Percentiles rank a stretch among this genome's conserved stretches.
These are phyloP conservation scores for Bos indicus DNA, from an alignment of 2,113 vertebrate genomes.

Conservation along the genomic window DNA sequence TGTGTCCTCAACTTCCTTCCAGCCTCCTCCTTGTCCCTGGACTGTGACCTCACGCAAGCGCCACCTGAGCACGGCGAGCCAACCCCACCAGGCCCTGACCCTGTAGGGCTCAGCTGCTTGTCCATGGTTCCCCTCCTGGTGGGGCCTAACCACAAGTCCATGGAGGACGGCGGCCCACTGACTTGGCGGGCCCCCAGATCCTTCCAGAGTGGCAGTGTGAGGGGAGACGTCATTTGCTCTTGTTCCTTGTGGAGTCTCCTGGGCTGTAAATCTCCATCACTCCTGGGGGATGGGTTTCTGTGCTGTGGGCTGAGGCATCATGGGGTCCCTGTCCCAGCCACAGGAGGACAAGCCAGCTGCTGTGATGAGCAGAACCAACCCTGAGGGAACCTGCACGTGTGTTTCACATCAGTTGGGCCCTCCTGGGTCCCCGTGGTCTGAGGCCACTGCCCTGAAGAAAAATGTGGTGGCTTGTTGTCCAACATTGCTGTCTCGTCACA, in stretches of 20 bases:
- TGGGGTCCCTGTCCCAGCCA: background rate
- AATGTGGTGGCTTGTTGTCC: no score
- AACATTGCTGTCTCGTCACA: background rate
- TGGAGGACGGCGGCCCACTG: rapidly evolving
- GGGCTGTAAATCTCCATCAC: background rate
- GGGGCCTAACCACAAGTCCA: background rate
- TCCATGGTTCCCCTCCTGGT: background rate
- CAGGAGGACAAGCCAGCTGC: background rate
- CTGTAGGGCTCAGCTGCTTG: background rate
- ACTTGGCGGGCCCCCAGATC: background rate
- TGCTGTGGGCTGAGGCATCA: background rate
- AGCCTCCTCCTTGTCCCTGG: background rate
- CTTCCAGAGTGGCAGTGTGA: background rate
- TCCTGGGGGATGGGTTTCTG: background rate
- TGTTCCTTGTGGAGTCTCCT: background rate
- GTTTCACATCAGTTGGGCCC: background rate
- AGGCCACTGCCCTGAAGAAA: no score
- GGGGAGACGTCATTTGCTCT: background rate
- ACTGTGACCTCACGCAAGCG: background rate
- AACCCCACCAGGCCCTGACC: background rate
- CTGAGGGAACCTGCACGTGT: background rate
- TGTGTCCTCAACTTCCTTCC: background rate
- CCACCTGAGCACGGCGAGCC: no score
- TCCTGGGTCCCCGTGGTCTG: background rate
- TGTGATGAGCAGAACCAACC: background rate